Base-by-base conservation (phyloP, 2,113 vertebrate species). In the Colius striatus region DNA sequence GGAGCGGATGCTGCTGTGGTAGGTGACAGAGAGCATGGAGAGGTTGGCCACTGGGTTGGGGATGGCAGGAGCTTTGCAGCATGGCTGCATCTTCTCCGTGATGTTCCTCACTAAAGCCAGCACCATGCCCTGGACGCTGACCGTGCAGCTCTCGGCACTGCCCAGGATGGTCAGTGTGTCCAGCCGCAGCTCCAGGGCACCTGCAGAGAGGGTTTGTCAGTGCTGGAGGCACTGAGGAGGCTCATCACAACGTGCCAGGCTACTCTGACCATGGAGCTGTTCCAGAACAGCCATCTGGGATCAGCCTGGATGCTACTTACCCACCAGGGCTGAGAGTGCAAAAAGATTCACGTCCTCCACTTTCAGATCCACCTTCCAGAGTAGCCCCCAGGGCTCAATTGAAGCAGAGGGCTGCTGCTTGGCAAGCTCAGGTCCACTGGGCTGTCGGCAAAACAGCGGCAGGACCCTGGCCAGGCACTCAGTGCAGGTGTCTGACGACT, bases 261-360 rank as follows among this genome's bases (percentile, higher is more conserved):
- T 90, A 66, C 74, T 70, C 86, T 63, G 63, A 58, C 32, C 0
- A 1, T 0, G 0, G 11, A 41, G 27, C n/a, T 89, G 36, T 19
- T 80, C 41, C 77, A 71, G 80, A 36, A 78, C 61, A 86, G 51
- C 55, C 21, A 11, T 12, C 60, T 30, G 50, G 45, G 60, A 68
- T 68, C 81, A 60, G 21, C 8, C 38, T 26, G 50, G 41, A 78
- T 8, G n/a, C 65, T 57, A 93, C 98, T 96, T 96, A 99, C 99
- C 99, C 90, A 99, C 99, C 43, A 99, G 32, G 29, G 98, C 97
- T 3, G 99, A 99, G 68, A 99, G 96, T 0, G 99, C 99, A 96
- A 99, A 99, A 81, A 99, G 95, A 70, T 99, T 99, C 83, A 99
- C 98, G 0, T 99, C 98, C 58, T 99, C 98, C 96, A 99, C 98